phyloP scores from a whole-genome alignment of 2,888 invertebrate species.

The Carcina quercana region DNA sequence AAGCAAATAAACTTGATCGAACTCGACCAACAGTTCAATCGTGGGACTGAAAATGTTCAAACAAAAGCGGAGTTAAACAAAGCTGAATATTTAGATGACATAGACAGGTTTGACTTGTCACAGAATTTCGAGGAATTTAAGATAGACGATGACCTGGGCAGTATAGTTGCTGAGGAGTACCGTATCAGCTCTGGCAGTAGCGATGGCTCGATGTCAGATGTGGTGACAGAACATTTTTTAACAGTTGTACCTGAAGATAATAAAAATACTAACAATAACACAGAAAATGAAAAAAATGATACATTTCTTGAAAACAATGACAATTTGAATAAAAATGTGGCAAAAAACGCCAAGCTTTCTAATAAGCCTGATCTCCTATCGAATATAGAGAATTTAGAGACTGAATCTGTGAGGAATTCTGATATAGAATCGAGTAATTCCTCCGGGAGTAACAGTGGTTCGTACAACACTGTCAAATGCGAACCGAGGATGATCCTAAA shows the following conservation, averaged over 20 bases:
- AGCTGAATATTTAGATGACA: slow-evolving; percentile 65
- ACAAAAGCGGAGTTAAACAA: slow-evolving; percentile 48
- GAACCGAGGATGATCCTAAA: slow-evolving; percentile 55
- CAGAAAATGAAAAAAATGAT: slow-evolving; percentile 38
- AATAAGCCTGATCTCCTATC: slow-evolving; percentile 72
- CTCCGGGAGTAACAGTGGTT: slow-evolving; percentile 68
- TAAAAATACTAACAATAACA: slow-evolving; percentile 24
- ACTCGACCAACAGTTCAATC: slow-evolving; percentile 59
- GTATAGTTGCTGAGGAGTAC: slow-evolving; percentile 66
- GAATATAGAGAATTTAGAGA: slow-evolving; percentile 72
- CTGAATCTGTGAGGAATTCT: slow-evolving; percentile 77
- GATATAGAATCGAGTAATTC: slow-evolving; percentile 79
- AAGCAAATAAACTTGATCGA: slow-evolving; percentile 64
- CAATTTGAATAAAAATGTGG: slow-evolving; percentile 34
- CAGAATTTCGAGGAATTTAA: slow-evolving; percentile 88
- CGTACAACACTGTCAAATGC: slow-evolving; percentile 63
- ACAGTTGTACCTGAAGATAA: slow-evolving; percentile 52
- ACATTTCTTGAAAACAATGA: slow-evolving; percentile 49
- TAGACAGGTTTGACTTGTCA: slow-evolving; percentile 79
- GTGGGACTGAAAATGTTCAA: slow-evolving; percentile 39
- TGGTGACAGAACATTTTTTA: slow-evolving; percentile 51
- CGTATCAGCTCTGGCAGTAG: slow-evolving; percentile 69
- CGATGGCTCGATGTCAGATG: slow-evolving; percentile 60
- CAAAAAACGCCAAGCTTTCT: slow-evolving; percentile 64
- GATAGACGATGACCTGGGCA: slow-evolving; percentile 80